phyloP scores from a whole-genome alignment of 2,113 vertebrate genomes.

The Malurus cyaneus region DNA sequence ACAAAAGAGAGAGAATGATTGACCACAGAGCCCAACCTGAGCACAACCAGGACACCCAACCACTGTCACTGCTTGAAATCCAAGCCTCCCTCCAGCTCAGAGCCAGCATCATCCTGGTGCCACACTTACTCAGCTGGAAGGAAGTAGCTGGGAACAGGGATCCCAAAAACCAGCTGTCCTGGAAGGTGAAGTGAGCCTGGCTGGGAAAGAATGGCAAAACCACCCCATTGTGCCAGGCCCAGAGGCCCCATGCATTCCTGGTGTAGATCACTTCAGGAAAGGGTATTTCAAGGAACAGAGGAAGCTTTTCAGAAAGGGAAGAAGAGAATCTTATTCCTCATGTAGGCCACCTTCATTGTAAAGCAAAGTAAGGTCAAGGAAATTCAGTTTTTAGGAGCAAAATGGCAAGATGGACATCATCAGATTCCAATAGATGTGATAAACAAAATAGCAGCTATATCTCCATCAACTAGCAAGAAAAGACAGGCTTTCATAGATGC shows the following conservation, averaged over 20 bases:
- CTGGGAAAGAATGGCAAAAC: too few relatives aligned
- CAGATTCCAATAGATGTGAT: fast-evolving
- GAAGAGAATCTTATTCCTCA: background rate
- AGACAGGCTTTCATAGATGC: background rate
- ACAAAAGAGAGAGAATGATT: background rate
- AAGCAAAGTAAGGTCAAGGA: background rate
- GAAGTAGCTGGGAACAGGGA: background rate
- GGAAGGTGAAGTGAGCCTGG: background rate
- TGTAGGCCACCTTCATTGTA: background rate
- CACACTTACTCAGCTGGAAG: background rate
- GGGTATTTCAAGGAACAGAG: background rate
- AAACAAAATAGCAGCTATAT: background rate
- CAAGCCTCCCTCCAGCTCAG: background rate
- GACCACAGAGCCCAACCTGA: background rate
- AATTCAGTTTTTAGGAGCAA: background rate
- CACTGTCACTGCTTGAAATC: background rate
- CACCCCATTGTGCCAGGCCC: background rate
- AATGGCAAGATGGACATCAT: background rate
- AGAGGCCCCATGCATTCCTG: too few relatives aligned
- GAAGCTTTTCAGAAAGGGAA: background rate
- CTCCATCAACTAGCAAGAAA: background rate
- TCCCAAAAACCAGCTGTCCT: background rate
- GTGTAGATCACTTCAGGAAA: background rate
- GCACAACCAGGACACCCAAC: fast-evolving
- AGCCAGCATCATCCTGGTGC: background rate